phyloP scores from a whole-genome alignment of 2,888 invertebrate species.

The Lutraria lutraria region DNA sequence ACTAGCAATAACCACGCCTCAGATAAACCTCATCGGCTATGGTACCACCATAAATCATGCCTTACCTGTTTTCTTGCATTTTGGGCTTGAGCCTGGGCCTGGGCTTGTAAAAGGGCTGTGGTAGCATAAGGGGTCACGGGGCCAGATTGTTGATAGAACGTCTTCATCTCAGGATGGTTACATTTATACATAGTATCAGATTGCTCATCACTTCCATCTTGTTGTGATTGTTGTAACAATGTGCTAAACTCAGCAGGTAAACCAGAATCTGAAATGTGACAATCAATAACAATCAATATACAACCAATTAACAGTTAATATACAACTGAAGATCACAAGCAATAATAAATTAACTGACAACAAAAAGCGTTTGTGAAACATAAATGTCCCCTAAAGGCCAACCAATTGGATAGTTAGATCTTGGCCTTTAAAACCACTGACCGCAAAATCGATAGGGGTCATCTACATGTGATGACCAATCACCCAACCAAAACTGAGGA shows the following conservation, averaged over 20 bases:
- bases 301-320: no score
- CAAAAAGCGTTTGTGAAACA: no score
- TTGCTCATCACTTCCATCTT: conserved; percentile 61
- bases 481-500: no score
- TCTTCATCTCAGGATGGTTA: conserved; percentile 88
- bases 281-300: background rate
- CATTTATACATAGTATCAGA: conserved; percentile 76
- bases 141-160: conserved; percentile 90
- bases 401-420: no score
- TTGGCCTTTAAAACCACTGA: no score
- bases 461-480: no score
- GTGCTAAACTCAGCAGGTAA: conserved; percentile 81
- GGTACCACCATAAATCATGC: background rate
- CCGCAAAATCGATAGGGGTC: no score
- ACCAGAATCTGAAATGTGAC: conserved; percentile 50
- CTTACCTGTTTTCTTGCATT: conserved; percentile 57
- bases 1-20: no score
- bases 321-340: background rate
- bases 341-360: no score
- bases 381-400: no score
- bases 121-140: conserved; percentile 94
- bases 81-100: conserved; percentile 53
- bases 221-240: conserved; percentile 75
- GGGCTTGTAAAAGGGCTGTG: conserved; percentile 91
- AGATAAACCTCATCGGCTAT: no score